Percentiles rank a stretch among this genome's conserved stretches.
These are phyloP conservation scores for Listrodromus nycthemerus DNA, from an alignment of 2,888 invertebrate genomes.

Conservation along the genomic window DNA sequence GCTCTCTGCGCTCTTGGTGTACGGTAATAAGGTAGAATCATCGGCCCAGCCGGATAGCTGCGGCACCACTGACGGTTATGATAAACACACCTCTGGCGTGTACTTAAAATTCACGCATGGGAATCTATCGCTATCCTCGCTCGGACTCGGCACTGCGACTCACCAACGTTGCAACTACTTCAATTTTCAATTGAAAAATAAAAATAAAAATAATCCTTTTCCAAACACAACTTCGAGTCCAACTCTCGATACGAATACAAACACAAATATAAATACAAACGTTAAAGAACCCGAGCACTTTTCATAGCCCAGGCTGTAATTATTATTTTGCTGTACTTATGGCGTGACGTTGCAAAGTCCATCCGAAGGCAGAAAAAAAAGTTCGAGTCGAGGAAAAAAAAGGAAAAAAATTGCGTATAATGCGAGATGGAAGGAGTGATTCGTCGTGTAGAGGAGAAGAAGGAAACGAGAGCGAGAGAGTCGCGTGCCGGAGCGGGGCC, in stretches of 20 bases:
- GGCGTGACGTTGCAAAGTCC: background rate
- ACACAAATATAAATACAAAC: no score
- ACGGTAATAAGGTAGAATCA: constrained; percentile 65
- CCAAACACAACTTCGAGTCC: background rate
- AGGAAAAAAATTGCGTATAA: constrained; percentile 39
- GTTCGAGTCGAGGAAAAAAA: constrained; percentile 39
- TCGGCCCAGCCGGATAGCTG: constrained; percentile 47
- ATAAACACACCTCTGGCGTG: constrained; percentile 73
- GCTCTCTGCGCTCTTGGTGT: constrained; percentile 9
- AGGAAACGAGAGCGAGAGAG: constrained; percentile 33
- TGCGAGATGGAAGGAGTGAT: constrained; percentile 59
- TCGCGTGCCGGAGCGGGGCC: constrained; percentile 60
- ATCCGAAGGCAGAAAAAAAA: background rate
- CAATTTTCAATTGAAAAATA: background rate
- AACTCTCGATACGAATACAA: no score
- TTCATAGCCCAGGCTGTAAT: background rate
- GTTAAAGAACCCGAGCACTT: background rate
- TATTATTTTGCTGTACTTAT: background rate
- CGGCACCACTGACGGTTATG: constrained; percentile 57
- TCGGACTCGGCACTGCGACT: background rate
- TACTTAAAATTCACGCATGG: constrained; percentile 68
- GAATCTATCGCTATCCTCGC: constrained; percentile 24
- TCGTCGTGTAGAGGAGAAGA: background rate
- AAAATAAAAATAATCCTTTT: background rate
- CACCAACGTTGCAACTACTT: background rate